These are phyloP conservation scores for Heliconius sara DNA, from an alignment of 2,888 invertebrate species.

Conservation along the genomic window DNA sequence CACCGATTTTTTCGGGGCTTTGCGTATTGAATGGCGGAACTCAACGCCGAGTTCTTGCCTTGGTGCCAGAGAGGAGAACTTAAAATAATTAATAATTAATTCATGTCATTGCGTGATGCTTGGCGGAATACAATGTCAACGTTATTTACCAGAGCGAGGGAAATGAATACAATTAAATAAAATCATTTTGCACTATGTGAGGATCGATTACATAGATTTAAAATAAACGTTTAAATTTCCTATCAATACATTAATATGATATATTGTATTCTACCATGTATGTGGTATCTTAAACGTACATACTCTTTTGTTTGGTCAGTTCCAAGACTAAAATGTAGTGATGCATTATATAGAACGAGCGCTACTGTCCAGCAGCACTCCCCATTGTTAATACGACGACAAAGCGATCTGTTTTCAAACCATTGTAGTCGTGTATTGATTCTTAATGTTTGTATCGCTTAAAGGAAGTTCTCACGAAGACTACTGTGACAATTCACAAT, in stretches of 20 bases:
- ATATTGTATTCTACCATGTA: neutral
- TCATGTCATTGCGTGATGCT: too few relatives aligned
- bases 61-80: too few relatives aligned
- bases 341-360: neutral
- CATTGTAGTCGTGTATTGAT: conserved; percentile 22
- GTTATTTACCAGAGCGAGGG: too few relatives aligned
- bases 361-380: neutral
- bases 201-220: neutral
- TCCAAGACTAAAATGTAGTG: neutral
- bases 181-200: neutral
- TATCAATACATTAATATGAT: too few relatives aligned
- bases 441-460: conserved; percentile 12
- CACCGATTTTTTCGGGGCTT: too few relatives aligned
- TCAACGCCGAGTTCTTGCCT: too few relatives aligned
- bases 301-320: neutral
- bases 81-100: too few relatives aligned
- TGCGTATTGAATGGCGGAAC: too few relatives aligned
- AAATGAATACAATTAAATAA: too few relatives aligned
- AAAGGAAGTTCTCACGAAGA: conserved; percentile 15
- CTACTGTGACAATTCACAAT: conserved; percentile 6
- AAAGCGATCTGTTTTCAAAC: conserved; percentile 6
- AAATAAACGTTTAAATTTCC: neutral
- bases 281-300: too few relatives aligned
- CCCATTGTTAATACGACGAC: conserved; percentile 11
- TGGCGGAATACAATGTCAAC: too few relatives aligned